A percentile compares a stretch with the other conserved stretches of the same genome.
These are phyloP conservation scores for Sebastes itinus DNA, from an alignment of 2,797 vertebrate species.

Conservation along the genomic window DNA sequence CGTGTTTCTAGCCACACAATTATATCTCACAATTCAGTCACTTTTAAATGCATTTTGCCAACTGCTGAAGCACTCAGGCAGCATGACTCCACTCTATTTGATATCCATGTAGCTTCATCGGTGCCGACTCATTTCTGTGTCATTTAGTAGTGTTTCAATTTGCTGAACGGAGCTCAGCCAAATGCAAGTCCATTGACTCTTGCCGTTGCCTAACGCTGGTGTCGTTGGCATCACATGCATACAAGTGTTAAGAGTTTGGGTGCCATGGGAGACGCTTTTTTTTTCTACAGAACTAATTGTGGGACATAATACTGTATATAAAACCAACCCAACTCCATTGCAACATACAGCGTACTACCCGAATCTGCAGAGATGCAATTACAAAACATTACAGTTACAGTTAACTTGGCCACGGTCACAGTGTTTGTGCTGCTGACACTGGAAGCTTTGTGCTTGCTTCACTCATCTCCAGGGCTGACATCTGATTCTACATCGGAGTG, in stretches of 20 bases:
- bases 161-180: conserved; percentile 33
- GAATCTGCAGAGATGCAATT: conserved; percentile 18
- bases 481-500: background rate
- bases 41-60: conserved; percentile 10
- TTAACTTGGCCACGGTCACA: conserved; percentile 1
- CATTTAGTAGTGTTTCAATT: background rate
- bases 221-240: conserved; percentile 28
- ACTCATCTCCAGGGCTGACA: background rate
- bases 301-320: conserved; percentile 20
- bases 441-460: background rate
- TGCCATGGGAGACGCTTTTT: conserved; percentile 14
- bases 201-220: conserved; percentile 9
- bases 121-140: conserved; percentile 32
- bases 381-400: conserved; percentile 22
- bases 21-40: background rate
- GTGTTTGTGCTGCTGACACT: background rate
- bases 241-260: background rate
- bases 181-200: background rate
- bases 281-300: conserved; percentile 19
- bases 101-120: conserved; percentile 13
- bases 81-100: background rate
- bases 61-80: background rate
- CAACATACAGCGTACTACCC: conserved; percentile 26
- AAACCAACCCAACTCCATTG: conserved; percentile 23
- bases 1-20: background rate